Evolutionary conservation across 2,888 invertebrate genomes (phyloP).

Genomic region (Pedicia rivosa): DNA sequence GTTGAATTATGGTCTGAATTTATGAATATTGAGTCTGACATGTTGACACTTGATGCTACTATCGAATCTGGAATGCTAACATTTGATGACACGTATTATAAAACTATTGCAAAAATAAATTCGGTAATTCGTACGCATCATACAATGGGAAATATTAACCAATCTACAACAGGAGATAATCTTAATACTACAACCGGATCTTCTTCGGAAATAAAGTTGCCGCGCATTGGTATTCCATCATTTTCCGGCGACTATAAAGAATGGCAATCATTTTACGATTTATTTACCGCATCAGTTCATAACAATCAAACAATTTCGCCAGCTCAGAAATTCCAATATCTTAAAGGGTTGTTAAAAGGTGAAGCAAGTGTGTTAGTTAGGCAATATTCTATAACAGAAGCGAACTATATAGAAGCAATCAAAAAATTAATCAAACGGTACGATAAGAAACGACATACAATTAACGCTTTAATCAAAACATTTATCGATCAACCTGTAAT

Average conservation of each 20-base stretch:
- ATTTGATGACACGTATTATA: too few relatives aligned
- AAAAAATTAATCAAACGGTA: neutral
- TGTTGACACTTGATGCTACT: too few relatives aligned
- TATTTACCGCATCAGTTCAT: neutral
- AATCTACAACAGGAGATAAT: too few relatives aligned
- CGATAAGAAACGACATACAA: neutral
- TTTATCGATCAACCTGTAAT: neutral
- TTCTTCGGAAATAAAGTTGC: neutral
- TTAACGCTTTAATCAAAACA: neutral
- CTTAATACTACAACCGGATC: too few relatives aligned
- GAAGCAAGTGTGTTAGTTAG: neutral
- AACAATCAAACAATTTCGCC: neutral
- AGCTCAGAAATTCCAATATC: neutral
- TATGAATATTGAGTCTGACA: too few relatives aligned
- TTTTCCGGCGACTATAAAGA: neutral
- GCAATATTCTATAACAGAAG: neutral
- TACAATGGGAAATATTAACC: too few relatives aligned
- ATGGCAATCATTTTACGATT: neutral
- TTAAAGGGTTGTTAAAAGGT: constrained; percentile 1
- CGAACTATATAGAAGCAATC: neutral
- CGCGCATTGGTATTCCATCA: neutral
- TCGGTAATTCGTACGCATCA: too few relatives aligned
- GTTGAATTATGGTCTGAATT: too few relatives aligned
- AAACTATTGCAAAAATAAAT: too few relatives aligned
- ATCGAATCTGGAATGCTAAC: too few relatives aligned